Evolutionary conservation across 2,113 vertebrate species (phyloP).

Genomic region (Serinus canaria): DNA sequence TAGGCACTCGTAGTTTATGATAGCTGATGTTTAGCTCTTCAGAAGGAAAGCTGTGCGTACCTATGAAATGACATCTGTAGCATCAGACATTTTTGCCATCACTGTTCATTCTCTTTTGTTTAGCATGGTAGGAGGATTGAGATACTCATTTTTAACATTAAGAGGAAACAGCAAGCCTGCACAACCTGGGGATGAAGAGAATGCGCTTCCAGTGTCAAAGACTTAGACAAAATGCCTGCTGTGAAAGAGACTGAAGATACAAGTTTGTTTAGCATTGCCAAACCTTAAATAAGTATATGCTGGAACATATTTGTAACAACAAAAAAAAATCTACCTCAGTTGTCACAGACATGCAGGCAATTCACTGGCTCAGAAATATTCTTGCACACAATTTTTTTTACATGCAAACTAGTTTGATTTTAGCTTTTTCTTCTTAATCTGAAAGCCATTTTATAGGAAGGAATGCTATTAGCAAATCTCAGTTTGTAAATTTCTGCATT

Average conservation of each 20-base stretch:
- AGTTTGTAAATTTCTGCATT: neutral
- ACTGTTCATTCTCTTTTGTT: neutral
- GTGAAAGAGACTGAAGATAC: neutral
- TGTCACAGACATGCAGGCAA: neutral
- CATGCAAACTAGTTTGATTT: neutral
- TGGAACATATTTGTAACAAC: neutral
- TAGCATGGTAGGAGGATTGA: constrained; percentile 87
- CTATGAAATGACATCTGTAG: neutral
- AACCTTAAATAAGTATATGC: neutral
- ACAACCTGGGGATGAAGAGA: constrained; percentile 56
- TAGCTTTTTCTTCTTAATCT: neutral
- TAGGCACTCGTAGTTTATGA: neutral
- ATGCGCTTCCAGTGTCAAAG: neutral
- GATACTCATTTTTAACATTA: constrained; percentile 85
- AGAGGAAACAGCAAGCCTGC: constrained; percentile 32
- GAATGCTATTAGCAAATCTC: neutral
- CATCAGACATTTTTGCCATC: neutral
- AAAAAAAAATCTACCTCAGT: constrained; percentile 41
- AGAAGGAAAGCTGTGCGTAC: neutral
- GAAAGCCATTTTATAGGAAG: neutral
- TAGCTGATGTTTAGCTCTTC: neutral
- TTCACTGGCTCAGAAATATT: neutral
- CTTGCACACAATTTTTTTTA: neutral
- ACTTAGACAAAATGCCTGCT: constrained; percentile 17
- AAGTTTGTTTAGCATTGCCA: neutral